Conservation (phyloP, 2,113 vertebrate genomes). For the Erythrocercus mccallii region DNA sequence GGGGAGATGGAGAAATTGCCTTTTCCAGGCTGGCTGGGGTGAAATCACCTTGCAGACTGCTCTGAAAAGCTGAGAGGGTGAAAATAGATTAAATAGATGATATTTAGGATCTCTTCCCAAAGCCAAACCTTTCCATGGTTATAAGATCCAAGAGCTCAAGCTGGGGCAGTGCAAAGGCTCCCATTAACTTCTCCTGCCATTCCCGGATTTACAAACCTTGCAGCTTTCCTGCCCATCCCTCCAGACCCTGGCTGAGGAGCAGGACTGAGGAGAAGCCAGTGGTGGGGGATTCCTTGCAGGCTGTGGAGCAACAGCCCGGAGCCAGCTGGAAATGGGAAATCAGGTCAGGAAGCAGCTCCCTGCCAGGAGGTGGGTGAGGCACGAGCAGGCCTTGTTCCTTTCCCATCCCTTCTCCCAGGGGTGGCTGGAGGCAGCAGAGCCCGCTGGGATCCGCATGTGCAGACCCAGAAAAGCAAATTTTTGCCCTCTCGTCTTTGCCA, state of each 20-base stretch:
- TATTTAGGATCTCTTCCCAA: not conserved
- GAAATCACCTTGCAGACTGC: not conserved
- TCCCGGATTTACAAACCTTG: not conserved
- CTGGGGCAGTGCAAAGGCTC: not conserved
- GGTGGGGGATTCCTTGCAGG: not conserved
- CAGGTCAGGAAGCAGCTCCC: not conserved
- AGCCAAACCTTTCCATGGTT: not conserved
- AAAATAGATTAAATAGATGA: rapidly evolving
- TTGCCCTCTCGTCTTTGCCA: not conserved
- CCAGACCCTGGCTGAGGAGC: not conserved
- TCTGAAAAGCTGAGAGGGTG: not conserved
- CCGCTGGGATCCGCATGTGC: rapidly evolving
- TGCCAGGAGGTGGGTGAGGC: not conserved
- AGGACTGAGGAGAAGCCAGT: not conserved
- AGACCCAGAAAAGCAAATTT: not conserved
- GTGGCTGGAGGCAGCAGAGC: not conserved
- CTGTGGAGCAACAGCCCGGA: not conserved
- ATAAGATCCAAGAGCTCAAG: not conserved
- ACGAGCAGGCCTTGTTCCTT: rapidly evolving
- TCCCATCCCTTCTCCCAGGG: not conserved
- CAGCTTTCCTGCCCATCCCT: not conserved
- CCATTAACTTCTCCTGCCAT: not conserved
- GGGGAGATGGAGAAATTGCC: not conserved
- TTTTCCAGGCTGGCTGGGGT: not conserved
- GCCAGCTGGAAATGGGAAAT: not conserved